A percentile compares a stretch with the other conserved stretches of the same genome.
phyloP scores from a whole-genome alignment of 2,888 invertebrate species.

The Mayetiola destructor region DNA sequence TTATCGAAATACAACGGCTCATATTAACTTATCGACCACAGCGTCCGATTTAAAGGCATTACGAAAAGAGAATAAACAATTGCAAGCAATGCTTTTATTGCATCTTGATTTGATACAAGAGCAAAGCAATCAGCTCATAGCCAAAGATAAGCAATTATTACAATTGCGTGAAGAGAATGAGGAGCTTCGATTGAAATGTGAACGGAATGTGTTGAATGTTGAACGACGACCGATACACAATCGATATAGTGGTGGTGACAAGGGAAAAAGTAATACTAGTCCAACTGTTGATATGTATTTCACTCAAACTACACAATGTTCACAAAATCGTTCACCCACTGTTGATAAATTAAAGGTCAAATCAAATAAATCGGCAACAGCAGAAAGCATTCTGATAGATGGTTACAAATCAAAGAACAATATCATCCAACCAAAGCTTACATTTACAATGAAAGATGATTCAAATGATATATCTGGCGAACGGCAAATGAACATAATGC shows the following conservation, averaged over 20 bases:
- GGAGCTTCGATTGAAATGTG: constrained; percentile 43
- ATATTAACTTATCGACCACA: not conserved
- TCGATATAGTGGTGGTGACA: constrained; percentile 16
- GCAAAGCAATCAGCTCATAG: constrained; percentile 68
- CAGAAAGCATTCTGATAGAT: too few relatives aligned
- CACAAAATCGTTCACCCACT: not conserved
- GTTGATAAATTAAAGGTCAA: not conserved
- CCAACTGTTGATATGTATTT: constrained; percentile 1
- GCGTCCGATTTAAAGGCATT: constrained; percentile 20
- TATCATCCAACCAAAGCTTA: not conserved
- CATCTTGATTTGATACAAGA: constrained; percentile 82
- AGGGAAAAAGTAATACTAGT: not conserved
- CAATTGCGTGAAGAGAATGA: constrained; percentile 63
- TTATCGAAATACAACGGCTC: not conserved
- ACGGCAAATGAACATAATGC: not conserved
- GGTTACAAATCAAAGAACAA: too few relatives aligned
- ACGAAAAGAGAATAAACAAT: constrained; percentile 32
- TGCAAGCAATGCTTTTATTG: constrained; percentile 61
- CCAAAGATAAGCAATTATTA: constrained; percentile 62
- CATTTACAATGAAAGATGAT: not conserved
- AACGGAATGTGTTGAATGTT: constrained; percentile 22
- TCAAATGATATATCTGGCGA: not conserved
- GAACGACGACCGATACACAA: constrained; percentile 21
- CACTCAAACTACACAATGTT: not conserved
- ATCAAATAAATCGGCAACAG: too few relatives aligned